Evolutionary conservation across 92 coral and sea anemone genomes (phyloP), one percentile per base, ranked within the genome.

Genomic region (Diadumene lineata): DNA sequence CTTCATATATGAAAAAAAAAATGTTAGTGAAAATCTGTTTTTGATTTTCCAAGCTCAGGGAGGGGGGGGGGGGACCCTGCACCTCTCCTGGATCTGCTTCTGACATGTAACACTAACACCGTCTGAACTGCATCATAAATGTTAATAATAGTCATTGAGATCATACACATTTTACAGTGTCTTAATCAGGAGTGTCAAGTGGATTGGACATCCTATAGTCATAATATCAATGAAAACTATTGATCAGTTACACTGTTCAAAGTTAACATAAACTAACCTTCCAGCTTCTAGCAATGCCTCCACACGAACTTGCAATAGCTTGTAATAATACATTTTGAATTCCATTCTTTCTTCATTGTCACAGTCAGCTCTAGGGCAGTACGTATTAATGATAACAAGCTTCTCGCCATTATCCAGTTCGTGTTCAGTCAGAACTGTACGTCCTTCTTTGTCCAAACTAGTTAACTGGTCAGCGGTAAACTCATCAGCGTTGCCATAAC

Each of bases 351-450:
- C 99, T 55, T 92, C 88, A 76, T 96, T 96, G 26, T 96, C 97
- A 43, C 79, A 83, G 56, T 92, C 99, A 13, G 97, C 99, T 61
- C 99, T 84, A 10, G 99, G 99, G 32, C 99, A 96, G 74, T 96
- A 96, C 6, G 92, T 90, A 82, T 96, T 96, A 13, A 96, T 80
- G 31, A 96, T 81, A 28, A 96, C 99, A 0, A 96, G 79, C 64
- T 68, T 81, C 30, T 63, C 79, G 55, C 86, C 93, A 73, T 78
- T 77, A 17, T 64, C 46, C 0, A 85, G 79, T 10, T 53, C 72
- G 61, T 96, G 97, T 48, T 96, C 96, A 25, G 99, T 96, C 15
- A 96, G 56, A 11, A 96, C 55, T 13, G 96, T 77, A 10, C 99
- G 90, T 7, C 99, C 99, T 57, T 96, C 99, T 0, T 82, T 89